Evolutionary conservation across 2,888 invertebrate genomes (phyloP), one percentile per base, ranked within the genome.

Genomic region (Nezara viridula): DNA sequence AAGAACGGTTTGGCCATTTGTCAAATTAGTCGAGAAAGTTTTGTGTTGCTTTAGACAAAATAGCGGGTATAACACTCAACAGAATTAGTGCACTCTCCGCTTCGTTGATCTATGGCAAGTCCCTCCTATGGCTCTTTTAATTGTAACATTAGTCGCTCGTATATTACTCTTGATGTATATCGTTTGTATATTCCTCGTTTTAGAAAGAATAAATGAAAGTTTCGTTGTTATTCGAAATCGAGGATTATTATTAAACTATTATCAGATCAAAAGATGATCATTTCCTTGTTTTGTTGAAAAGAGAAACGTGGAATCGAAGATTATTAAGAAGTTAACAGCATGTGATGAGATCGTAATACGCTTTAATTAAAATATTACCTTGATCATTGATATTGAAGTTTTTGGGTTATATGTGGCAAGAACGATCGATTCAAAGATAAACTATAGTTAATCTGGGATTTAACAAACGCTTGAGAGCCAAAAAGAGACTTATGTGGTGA

Each of bases 1-100:
- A 88, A 88, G 88, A 73, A 88, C 73, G 88, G 66, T 40, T 88
- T 21, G 60, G 47, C 88, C 88, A 88, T 88, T 88, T 88, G 88
- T 88, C 88, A 88, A 88, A 88, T 88, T 88, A 88, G 88, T 60
- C 27, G 44, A 88, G 47, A 47, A 49, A 44, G 73, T 47, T 73
- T 47, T 47, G 86, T 55, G 52, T 88, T 32, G 66, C 60, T 32
- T 88, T 86, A 37, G 37, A 81, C 44, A 81, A 40, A 81, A 81
- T 44, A 81, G 27, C 66, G n/a, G 27, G 21, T 47, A 73, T 47
- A 88, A 88, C 88, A 88, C 88, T 88, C 88, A 47, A 88, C 88
- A 88, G 88, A 88, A 88, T 88, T 88, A 88, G 40, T 81, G 81
- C 81, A 81, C 81, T 81, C 81, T 3, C n/a, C 37, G 0, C n/a